A percentile compares a stretch with the other conserved stretches of the same genome.
phyloP scores from a whole-genome alignment of 2,888 invertebrate species.

The Dynastes tityus region DNA sequence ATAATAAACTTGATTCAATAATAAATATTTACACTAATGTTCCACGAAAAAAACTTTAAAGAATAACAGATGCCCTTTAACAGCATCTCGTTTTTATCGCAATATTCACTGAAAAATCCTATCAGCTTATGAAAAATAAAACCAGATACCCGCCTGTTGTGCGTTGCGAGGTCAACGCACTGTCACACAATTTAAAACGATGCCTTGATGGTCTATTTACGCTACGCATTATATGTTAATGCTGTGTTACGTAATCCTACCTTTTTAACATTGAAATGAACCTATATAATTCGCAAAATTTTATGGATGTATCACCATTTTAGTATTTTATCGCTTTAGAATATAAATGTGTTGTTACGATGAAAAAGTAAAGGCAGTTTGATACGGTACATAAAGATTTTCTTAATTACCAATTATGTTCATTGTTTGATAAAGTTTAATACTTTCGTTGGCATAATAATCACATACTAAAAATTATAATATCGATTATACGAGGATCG shows the following conservation, averaged over 20 bases:
- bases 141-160: conserved; percentile 44
- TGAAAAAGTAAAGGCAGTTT: neutral
- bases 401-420: neutral
- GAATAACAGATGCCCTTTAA: conserved; percentile 42
- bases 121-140: conserved; percentile 45
- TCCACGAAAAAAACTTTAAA: conserved; percentile 2
- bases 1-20: conserved; percentile 19
- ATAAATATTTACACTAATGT: conserved; percentile 21
- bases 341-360: too few relatives aligned
- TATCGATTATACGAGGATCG: too few relatives aligned
- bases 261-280: conserved; percentile 15
- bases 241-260: conserved; percentile 39
- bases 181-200: conserved; percentile 42
- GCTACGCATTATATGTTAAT: conserved; percentile 41
- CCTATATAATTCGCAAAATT: conserved; percentile 21
- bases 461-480: too few relatives aligned
- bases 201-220: conserved; percentile 41
- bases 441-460: too few relatives aligned
- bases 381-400: neutral
- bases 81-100: conserved; percentile 33
- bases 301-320: neutral
- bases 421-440: too few relatives aligned
- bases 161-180: conserved; percentile 38
- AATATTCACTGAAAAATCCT: conserved; percentile 39
- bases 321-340: neutral